These are phyloP conservation scores for Bovichtus diacanthus DNA, from an alignment of 2,797 vertebrate species.

Conservation along the genomic window DNA sequence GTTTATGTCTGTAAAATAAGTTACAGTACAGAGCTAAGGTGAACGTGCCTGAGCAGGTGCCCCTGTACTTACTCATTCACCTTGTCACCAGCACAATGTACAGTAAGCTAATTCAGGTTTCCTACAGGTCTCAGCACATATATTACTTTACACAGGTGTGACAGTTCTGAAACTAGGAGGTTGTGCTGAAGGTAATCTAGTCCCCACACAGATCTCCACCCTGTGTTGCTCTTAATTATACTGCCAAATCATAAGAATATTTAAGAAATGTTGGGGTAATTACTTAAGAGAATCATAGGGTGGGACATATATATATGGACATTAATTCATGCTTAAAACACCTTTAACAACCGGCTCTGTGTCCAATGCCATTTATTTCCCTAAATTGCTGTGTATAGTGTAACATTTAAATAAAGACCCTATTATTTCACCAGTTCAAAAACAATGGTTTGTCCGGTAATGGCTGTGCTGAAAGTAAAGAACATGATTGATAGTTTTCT, in stretches of 20 bases:
- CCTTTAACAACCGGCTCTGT: conserved; percentile 38
- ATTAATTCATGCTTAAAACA: conserved; percentile 40
- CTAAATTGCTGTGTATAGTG: conserved; percentile 52
- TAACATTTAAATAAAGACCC: conserved; percentile 46
- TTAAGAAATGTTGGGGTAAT: background rate
- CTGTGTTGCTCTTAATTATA: conserved; percentile 30
- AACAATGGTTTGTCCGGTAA: conserved; percentile 53
- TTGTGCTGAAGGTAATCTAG: conserved; percentile 15
- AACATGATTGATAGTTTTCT: conserved; percentile 15
- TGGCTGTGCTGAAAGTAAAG: conserved; percentile 36
- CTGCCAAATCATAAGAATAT: conserved; percentile 16
- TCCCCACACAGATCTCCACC: conserved; percentile 9
- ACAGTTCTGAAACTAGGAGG: conserved; percentile 21
- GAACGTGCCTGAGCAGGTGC: conserved; percentile 69
- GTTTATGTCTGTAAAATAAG: conserved; percentile 20
- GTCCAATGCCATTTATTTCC: conserved; percentile 40
- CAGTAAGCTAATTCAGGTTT: conserved; percentile 15
- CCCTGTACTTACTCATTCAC: conserved; percentile 39
- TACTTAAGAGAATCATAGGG: conserved; percentile 35
- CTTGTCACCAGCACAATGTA: conserved; percentile 54
- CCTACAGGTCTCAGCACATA: conserved; percentile 61
- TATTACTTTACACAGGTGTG: conserved; percentile 43
- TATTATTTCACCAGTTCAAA: conserved; percentile 53
- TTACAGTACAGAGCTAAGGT: conserved; percentile 28
- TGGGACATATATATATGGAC: conserved; percentile 12